A percentile compares a stretch with the other conserved stretches of the same genome.
These are phyloP conservation scores for Ormyrus rosae DNA, from an alignment of 2,888 invertebrate genomes.

Conservation along the genomic window DNA sequence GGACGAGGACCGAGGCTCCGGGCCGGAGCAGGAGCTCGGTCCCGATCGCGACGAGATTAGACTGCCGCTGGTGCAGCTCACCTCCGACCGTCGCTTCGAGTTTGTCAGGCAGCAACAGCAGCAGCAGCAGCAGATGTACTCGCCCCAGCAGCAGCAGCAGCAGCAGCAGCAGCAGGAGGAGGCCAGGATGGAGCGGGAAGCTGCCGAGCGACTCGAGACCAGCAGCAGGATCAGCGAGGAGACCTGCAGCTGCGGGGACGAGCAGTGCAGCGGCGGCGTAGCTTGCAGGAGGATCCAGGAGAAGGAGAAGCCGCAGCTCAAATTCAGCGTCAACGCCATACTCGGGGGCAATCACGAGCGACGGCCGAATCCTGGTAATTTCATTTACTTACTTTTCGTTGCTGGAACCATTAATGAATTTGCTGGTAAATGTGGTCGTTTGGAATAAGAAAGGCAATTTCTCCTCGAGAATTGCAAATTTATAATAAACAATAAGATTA, in stretches of 20 bases:
- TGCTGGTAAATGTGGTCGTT: too few species aligned
- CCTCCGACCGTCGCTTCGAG: constrained; percentile 65
- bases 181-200: constrained; percentile 67
- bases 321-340: constrained; percentile 95
- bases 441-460: too few species aligned
- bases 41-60: constrained; percentile 28
- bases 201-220: constrained; percentile 65
- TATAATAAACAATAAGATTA: too few species aligned
- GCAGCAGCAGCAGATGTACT: not conserved
- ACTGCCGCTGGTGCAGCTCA: constrained; percentile 31
- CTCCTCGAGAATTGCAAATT: too few species aligned
- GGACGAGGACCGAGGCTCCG: constrained; percentile 67
- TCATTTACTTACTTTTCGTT: too few species aligned
- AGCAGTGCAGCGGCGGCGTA: constrained; percentile 69
- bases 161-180: constrained; percentile 62
- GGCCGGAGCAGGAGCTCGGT: constrained; percentile 60
- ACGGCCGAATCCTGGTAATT: constrained; percentile 72
- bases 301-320: constrained; percentile 85
- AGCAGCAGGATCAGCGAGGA: constrained; percentile 69
- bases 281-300: constrained; percentile 71
- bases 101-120: constrained; percentile 60
- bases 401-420: too few species aligned
- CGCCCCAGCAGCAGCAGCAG: constrained; percentile 5
- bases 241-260: constrained; percentile 72
- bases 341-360: constrained; percentile 81